These are phyloP conservation scores for Apodemia zela DNA, from an alignment of 2,888 invertebrate species.

Conservation along the genomic window DNA sequence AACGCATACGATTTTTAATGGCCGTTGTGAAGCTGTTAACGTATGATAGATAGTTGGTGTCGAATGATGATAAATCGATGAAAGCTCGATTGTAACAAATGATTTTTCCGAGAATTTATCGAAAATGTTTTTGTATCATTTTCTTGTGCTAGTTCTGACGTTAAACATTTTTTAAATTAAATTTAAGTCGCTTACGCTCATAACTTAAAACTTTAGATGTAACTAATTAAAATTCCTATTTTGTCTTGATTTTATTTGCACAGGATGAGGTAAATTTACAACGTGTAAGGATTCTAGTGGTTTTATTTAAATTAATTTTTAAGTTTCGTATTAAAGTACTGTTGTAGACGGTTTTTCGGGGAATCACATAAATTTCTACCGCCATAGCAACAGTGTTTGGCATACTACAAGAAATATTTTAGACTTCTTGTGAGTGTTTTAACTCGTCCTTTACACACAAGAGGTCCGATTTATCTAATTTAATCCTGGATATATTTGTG, in stretches of 20 bases:
- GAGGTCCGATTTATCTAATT: too few species aligned
- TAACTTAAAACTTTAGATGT: conserved; percentile 31
- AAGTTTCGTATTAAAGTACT: background rate
- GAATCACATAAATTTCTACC: background rate
- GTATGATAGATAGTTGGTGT: conserved; percentile 35
- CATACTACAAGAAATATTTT: too few species aligned
- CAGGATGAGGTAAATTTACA: conserved; percentile 28
- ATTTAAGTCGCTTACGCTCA: conserved; percentile 28
- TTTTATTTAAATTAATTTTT: background rate
- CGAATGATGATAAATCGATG: conserved; percentile 30
- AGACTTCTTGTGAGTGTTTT: too few species aligned
- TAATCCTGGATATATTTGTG: too few species aligned
- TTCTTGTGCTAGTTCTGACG: background rate
- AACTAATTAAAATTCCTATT: conserved; percentile 38
- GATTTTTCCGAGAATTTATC: background rate
- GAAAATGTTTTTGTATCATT: background rate
- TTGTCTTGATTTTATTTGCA: conserved; percentile 36
- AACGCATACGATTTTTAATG: conserved; percentile 64
- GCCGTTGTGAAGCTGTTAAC: conserved; percentile 41
- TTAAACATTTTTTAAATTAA: background rate
- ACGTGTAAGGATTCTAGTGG: conserved; percentile 18
- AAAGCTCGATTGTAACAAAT: conserved; percentile 1
- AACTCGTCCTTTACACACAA: too few species aligned
- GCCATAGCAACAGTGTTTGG: background rate
- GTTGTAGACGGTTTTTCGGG: background rate